Conservation (phyloP, 1,140 invertebrate species). For the Drosophila mauritiana region DNA sequence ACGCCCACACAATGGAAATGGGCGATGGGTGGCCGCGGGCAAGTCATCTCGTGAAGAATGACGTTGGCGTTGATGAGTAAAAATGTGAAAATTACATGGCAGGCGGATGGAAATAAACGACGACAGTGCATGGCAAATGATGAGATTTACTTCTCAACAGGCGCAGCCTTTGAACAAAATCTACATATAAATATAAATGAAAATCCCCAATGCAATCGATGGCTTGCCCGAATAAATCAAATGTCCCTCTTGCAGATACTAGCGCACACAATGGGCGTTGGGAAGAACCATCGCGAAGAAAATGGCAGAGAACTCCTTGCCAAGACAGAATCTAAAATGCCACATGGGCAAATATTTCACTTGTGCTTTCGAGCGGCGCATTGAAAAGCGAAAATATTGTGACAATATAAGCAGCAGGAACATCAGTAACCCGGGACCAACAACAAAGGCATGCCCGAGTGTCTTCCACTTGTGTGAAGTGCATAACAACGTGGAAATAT, state of each 20-base stretch:
- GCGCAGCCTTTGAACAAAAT: neutral
- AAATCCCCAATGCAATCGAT: slow-evolving; percentile 49
- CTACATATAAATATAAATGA: neutral
- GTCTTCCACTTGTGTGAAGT: slow-evolving; percentile 70
- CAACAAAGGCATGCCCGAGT: slow-evolving; percentile 45
- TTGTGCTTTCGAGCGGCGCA: slow-evolving; percentile 77
- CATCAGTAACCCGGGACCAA: slow-evolving; percentile 19
- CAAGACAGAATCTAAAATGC: slow-evolving; percentile 69
- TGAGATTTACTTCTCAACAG: slow-evolving; percentile 52
- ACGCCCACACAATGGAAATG: slow-evolving; percentile 57
- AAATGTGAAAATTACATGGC: slow-evolving; percentile 73
- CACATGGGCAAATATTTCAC: slow-evolving; percentile 81
- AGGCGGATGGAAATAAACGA: slow-evolving; percentile 55
- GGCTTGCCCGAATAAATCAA: slow-evolving; percentile 70
- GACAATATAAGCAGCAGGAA: slow-evolving; percentile 63
- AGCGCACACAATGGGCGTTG: slow-evolving; percentile 18
- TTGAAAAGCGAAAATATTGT: slow-evolving; percentile 83
- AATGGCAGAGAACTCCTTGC: slow-evolving; percentile 45
- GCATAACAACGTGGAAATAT: slow-evolving; percentile 80
- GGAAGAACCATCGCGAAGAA: slow-evolving; percentile 1
- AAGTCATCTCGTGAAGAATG: slow-evolving; percentile 21
- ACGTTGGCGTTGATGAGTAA: slow-evolving; percentile 68
- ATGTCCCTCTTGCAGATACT: slow-evolving; percentile 65
- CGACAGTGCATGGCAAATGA: slow-evolving; percentile 66
- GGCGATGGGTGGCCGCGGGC: slow-evolving; percentile 11